These are phyloP conservation scores for Rhamphomyia laevipes DNA, from an alignment of 2,888 invertebrate species.

Conservation along the genomic window DNA sequence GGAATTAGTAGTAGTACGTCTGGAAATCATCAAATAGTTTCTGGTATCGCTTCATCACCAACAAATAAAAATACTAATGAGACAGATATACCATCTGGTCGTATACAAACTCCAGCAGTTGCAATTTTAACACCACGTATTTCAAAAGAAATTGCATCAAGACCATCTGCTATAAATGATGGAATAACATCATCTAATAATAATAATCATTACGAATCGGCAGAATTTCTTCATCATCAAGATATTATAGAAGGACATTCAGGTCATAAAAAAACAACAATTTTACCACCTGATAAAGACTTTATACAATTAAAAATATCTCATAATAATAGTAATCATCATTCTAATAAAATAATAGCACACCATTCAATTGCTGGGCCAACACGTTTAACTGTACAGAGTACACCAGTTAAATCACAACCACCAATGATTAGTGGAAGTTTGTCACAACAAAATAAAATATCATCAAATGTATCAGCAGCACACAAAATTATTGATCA, in stretches of 20 bases:
- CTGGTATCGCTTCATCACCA: constrained; percentile 1
- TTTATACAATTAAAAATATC: constrained; percentile 5
- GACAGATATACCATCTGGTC: constrained; percentile 16
- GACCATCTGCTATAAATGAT: constrained; percentile 9
- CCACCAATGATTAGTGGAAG: constrained; percentile 46
- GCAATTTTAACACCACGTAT: constrained; percentile 33
- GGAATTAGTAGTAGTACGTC: constrained; percentile 4
- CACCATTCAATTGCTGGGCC: constrained; percentile 40
- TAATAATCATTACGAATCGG: constrained; percentile 1
- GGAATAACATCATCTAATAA: constrained; percentile 10
- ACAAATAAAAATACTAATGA: not conserved
- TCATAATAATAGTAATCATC: constrained; percentile 6
- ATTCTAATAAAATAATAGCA: constrained; percentile 18
- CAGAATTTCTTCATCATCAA: not conserved
- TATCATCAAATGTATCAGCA: constrained; percentile 4
- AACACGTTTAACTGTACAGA: constrained; percentile 46
- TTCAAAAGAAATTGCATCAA: constrained; percentile 32
- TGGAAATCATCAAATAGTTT: constrained; percentile 1
- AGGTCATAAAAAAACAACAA: constrained; percentile 2
- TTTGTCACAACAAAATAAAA: constrained; percentile 19
- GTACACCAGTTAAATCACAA: constrained; percentile 49
- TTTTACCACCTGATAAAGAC: constrained; percentile 1
- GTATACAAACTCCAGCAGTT: constrained; percentile 32
- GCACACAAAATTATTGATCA: constrained; percentile 9
- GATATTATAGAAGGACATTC: too few relatives aligned